Percentiles rank a stretch among this genome's conserved stretches.
phyloP scores from a whole-genome alignment of 2,888 invertebrate genomes.

The Papilio gigon region DNA sequence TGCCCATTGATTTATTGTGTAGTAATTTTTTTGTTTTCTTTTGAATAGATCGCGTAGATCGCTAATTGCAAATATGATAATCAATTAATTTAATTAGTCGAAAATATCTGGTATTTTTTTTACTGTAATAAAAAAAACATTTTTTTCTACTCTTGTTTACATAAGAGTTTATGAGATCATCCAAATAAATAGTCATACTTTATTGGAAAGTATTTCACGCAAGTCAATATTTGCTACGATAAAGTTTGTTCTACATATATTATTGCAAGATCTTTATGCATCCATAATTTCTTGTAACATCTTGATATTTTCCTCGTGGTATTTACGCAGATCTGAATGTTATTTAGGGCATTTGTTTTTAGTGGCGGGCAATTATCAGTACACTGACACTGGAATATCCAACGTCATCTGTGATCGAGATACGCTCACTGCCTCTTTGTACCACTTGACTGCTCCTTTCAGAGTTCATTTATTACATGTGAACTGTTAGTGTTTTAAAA shows the following conservation, averaged over 20 bases:
- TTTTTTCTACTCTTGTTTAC: not conserved
- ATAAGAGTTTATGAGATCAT: not conserved
- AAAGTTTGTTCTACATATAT: not conserved
- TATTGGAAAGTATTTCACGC: not conserved
- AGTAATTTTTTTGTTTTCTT: slow-evolving; percentile 2
- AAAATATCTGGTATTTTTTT: too few species aligned
- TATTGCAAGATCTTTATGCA: slow-evolving; percentile 9
- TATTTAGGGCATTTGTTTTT: slow-evolving; percentile 66
- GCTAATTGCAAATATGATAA: not conserved
- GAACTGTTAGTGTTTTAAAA: not conserved
- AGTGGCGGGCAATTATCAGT: slow-evolving; percentile 63
- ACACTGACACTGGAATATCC: slow-evolving; percentile 58
- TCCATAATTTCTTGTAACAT: slow-evolving; percentile 14
- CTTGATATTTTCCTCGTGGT: slow-evolving; percentile 22
- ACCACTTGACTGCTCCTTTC: slow-evolving; percentile 16
- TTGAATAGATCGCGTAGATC: not conserved
- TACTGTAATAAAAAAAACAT: too few species aligned
- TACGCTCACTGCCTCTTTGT: slow-evolving; percentile 40
- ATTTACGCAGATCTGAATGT: slow-evolving; percentile 46
- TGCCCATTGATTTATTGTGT: slow-evolving; percentile 9
- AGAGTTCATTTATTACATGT: slow-evolving; percentile 10
- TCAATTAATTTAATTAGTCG: not conserved
- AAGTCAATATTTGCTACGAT: not conserved
- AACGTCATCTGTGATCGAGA: slow-evolving; percentile 44
- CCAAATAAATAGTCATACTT: not conserved